These are phyloP conservation scores for Drosophila leontia DNA, from an alignment of 1,140 invertebrate species.

Conservation along the genomic window DNA sequence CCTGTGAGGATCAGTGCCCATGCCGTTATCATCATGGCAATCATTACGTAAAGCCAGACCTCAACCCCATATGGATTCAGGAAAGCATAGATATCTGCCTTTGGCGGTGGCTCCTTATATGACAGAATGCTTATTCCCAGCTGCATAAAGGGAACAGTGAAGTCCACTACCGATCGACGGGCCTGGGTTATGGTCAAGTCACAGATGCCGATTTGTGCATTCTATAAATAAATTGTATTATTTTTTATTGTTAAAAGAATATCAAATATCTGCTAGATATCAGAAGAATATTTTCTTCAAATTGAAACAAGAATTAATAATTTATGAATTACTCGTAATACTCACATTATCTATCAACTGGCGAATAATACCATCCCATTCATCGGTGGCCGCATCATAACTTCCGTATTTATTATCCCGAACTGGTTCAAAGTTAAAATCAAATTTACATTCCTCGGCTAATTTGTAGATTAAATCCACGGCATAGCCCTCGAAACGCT, in stretches of 20 bases:
- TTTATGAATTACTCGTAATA: not conserved
- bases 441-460: conserved; percentile 89
- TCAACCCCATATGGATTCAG: conserved; percentile 94
- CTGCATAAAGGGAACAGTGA: conserved; percentile 96
- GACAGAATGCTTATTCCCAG: conserved; percentile 94
- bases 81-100: conserved; percentile 95
- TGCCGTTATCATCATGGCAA: conserved; percentile 95
- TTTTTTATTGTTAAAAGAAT: no score
- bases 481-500: conserved; percentile 90
- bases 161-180: conserved; percentile 92
- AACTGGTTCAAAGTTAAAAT: conserved; percentile 90
- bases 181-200: conserved; percentile 96
- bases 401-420: conserved; percentile 90
- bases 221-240: conserved; percentile 85
- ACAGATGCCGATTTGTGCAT: conserved; percentile 94
- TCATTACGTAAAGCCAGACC: conserved; percentile 97
- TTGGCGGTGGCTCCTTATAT: conserved; percentile 93
- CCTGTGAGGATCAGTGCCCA: conserved; percentile 95
- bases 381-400: conserved; percentile 88
- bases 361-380: conserved; percentile 95
- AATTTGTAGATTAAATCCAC: conserved; percentile 91
- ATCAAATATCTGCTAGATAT: no score
- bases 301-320: no score
- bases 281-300: not conserved
- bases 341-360: conserved; percentile 90